phyloP scores from a whole-genome alignment of 2,888 invertebrate genomes.

The Mesochorus sp. region DNA sequence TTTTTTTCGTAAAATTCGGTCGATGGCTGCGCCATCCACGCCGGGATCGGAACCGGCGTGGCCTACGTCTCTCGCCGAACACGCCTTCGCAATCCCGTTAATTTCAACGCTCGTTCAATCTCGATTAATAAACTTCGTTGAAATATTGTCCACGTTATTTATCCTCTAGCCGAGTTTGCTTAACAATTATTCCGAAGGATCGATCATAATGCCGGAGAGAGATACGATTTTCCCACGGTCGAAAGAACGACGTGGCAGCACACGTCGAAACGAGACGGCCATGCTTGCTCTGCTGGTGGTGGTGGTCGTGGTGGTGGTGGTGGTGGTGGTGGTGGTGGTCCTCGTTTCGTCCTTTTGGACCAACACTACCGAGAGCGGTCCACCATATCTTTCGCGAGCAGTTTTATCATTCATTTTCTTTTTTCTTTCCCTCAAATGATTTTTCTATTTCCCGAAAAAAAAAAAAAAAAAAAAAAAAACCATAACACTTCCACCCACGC shows the following conservation, averaged over 20 bases:
- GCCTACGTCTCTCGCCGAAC: conserved; percentile 41
- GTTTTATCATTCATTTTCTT: neutral
- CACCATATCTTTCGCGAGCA: conserved; percentile 45
- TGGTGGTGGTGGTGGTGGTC: conserved; percentile 52
- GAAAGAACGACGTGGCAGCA: conserved; percentile 53
- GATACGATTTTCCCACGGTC: conserved; percentile 45
- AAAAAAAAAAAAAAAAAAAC: too few species aligned
- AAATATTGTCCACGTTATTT: too few species aligned
- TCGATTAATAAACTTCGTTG: too few species aligned
- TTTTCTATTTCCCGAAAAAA: too few species aligned
- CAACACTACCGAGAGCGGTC: conserved; percentile 56
- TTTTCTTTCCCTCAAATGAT: neutral
- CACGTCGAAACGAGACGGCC: conserved; percentile 66
- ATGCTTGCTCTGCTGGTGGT: conserved; percentile 66
- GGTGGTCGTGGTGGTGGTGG: conserved; percentile 50
- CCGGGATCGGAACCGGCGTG: conserved; percentile 57
- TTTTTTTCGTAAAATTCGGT: conserved; percentile 11
- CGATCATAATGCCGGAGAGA: conserved; percentile 24
- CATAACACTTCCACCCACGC: too few species aligned
- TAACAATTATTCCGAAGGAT: too few species aligned
- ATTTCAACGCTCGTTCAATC: neutral
- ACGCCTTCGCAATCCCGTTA: conserved; percentile 20
- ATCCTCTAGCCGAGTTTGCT: too few species aligned
- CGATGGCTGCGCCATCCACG: conserved; percentile 36
- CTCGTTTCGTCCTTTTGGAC: conserved; percentile 58